Percentiles rank a stretch among this genome's conserved stretches.
phyloP scores from a whole-genome alignment of 2,797 vertebrate species.

The Diceros bicornis region DNA sequence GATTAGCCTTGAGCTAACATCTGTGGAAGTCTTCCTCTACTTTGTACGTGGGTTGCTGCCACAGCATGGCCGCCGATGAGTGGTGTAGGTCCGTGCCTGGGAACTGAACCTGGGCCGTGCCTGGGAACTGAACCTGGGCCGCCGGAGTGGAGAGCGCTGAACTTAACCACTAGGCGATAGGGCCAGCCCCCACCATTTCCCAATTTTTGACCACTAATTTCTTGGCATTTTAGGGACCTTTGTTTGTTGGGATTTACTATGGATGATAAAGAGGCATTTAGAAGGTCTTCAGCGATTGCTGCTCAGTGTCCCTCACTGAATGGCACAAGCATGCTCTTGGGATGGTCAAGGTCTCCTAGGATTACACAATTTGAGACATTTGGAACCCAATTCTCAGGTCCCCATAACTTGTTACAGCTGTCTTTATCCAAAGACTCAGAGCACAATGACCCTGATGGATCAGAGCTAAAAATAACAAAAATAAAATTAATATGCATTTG shows the following conservation, averaged over 20 bases:
- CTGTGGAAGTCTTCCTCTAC: too few relatives aligned
- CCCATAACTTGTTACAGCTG: neutral
- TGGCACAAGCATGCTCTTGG: neutral
- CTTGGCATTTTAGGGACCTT: neutral
- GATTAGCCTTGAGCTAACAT: too few relatives aligned
- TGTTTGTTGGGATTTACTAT: neutral
- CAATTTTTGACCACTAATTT: neutral
- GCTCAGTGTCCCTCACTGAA: neutral
- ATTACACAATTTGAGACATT: neutral
- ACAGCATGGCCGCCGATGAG: too few relatives aligned
- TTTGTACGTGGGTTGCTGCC: too few relatives aligned
- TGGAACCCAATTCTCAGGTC: neutral
- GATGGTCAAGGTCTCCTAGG: neutral
- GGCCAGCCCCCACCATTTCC: neutral
- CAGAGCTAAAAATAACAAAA: constrained; percentile 68
- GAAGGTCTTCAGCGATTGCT: neutral
- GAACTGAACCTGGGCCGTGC: too few relatives aligned
- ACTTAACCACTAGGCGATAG: too few relatives aligned
- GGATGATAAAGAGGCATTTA: neutral
- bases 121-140: too few relatives aligned
- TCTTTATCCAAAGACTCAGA: neutral
- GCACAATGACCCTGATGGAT: constrained; percentile 1
- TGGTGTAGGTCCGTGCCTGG: too few relatives aligned
- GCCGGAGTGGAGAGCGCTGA: too few relatives aligned
- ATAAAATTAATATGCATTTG: constrained; percentile 71